Percentiles rank a stretch among this genome's conserved stretches.
phyloP scores from a whole-genome alignment of 1,140 invertebrate species.

The Vanessa atalanta region DNA sequence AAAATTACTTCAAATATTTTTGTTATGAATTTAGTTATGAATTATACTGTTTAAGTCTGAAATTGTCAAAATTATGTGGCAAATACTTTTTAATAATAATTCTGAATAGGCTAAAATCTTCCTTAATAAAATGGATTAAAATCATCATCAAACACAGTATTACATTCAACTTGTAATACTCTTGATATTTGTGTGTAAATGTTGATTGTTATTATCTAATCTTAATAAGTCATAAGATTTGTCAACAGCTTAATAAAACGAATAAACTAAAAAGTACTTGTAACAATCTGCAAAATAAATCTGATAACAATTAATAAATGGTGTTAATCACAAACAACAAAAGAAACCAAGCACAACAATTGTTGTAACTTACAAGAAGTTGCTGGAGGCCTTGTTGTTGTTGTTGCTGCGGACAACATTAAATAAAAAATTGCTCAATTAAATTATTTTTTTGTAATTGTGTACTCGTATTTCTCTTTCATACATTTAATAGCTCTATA shows the following conservation, averaged over 20 bases:
- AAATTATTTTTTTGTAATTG: not conserved
- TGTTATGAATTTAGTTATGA: too few species aligned
- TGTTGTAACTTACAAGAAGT: slow-evolving; percentile 83
- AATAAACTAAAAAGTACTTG: slow-evolving; percentile 3
- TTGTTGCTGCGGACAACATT: slow-evolving; percentile 81
- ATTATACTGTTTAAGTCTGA: too few species aligned
- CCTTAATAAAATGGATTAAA: not conserved
- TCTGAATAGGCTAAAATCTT: not conserved
- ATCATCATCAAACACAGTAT: slow-evolving; percentile 10
- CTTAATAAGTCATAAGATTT: slow-evolving; percentile 4
- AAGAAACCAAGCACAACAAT: slow-evolving; percentile 62
- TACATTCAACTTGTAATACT: slow-evolving; percentile 17
- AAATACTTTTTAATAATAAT: slow-evolving; percentile 4
- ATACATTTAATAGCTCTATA: not conserved
- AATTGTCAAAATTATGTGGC: too few species aligned
- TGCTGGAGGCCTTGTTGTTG: slow-evolving; percentile 84
- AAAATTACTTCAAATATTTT: too few species aligned
- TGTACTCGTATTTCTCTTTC: not conserved
- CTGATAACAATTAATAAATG: slow-evolving; percentile 5
- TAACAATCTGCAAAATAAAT: slow-evolving; percentile 16
- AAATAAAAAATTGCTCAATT: slow-evolving; percentile 52
- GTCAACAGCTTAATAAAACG: not conserved
- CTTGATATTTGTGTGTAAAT: slow-evolving; percentile 14
- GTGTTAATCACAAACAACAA: slow-evolving; percentile 74
- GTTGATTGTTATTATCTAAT: slow-evolving; percentile 26